Conservation (phyloP, 2,113 vertebrate species). For the Corythoichthys intestinalis region DNA sequence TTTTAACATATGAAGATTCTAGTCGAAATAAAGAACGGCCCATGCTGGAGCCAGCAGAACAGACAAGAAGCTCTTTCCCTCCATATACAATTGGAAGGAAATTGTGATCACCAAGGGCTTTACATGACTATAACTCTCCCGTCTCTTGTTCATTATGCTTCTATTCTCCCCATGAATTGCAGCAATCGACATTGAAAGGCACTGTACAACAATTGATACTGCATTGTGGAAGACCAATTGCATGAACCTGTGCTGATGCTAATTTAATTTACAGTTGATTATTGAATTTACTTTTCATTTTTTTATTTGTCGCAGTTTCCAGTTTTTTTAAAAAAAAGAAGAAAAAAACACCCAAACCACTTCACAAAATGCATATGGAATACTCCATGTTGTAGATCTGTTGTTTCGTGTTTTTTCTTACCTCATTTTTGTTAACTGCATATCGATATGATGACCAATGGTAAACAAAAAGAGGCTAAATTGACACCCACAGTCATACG, state of each 20-base stretch:
- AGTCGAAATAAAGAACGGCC: background rate
- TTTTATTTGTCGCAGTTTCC: too few species aligned
- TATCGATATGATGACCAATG: background rate
- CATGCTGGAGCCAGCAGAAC: slow-evolving; percentile 13
- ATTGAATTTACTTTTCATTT: too few species aligned
- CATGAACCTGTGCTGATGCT: slow-evolving; percentile 17
- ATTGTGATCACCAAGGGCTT: slow-evolving; percentile 23
- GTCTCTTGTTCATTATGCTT: slow-evolving; percentile 34
- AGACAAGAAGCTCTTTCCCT: slow-evolving; percentile 12
- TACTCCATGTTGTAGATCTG: background rate
- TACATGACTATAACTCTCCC: slow-evolving; percentile 16
- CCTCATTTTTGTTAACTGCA: background rate
- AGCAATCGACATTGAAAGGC: slow-evolving; percentile 23
- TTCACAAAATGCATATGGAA: too few species aligned
- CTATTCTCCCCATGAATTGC: slow-evolving; percentile 30
- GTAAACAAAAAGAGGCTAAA: background rate
- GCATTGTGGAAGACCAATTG: slow-evolving; percentile 35
- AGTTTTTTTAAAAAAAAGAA: too few species aligned
- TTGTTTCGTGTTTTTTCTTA: background rate
- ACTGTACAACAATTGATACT: slow-evolving; percentile 25
- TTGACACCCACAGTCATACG: background rate
- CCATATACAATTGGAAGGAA: slow-evolving; percentile 12
- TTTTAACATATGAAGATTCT: slow-evolving; percentile 7
- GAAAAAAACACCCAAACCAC: too few species aligned
- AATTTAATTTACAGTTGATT: slow-evolving; percentile 40